Conservation (phyloP, 2,113 vertebrate genomes). For the Odontophorus gujanensis region DNA sequence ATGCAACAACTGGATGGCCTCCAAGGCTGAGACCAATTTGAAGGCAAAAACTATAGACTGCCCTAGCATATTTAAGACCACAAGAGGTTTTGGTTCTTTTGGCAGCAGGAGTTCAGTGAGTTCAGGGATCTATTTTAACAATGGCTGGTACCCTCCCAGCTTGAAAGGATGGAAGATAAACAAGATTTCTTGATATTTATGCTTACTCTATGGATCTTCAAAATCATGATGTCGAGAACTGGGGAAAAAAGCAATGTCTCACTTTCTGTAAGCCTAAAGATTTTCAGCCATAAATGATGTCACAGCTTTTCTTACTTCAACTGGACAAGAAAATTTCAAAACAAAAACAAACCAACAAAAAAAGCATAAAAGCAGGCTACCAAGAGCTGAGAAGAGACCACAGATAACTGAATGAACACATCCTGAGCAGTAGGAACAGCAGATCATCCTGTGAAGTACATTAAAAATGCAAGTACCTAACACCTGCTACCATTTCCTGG, state of each 20-base stretch:
- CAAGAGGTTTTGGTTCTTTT: neutral
- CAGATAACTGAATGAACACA: rapidly evolving
- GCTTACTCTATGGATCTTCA: neutral
- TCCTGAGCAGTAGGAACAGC: neutral
- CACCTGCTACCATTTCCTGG: neutral
- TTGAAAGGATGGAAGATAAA: neutral
- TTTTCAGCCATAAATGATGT: neutral
- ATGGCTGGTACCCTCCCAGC: rapidly evolving
- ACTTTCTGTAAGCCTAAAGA: neutral
- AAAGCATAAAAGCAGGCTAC: neutral
- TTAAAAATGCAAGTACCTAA: neutral
- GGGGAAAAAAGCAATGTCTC: neutral
- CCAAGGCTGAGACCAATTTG: neutral
- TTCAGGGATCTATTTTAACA: neutral
- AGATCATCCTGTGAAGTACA: neutral
- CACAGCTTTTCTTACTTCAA: neutral
- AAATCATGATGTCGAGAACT: neutral
- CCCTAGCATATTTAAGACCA: neutral
- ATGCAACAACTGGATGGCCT: neutral
- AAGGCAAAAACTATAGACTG: neutral
- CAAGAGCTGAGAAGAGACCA: neutral
- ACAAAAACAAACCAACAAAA: too few species aligned
- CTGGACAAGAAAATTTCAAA: neutral
- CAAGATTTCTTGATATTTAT: neutral
- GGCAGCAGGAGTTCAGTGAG: neutral